Conservation (phyloP, 2,888 invertebrate genomes). For the Odontomyia ornata region DNA sequence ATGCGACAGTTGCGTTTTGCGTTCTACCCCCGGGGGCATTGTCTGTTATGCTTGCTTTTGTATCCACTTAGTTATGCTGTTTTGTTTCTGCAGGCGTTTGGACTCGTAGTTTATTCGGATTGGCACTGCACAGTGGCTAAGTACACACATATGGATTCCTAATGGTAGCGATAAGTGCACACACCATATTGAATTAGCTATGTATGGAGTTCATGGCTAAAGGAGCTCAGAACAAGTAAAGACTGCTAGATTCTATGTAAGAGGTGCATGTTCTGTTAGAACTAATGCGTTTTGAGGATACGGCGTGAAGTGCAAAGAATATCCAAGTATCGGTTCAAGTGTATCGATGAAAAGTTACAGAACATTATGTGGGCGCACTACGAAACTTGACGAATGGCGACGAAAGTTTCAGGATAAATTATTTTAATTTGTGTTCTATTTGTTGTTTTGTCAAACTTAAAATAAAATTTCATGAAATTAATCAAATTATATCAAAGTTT, state of each 20-base stretch:
- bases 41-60: slow-evolving; percentile 15
- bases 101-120: too few species aligned
- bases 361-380: too few species aligned
- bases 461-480: too few species aligned
- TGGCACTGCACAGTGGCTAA: too few species aligned
- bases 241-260: slow-evolving; percentile 17
- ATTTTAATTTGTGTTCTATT: too few species aligned
- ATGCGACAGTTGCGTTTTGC: slow-evolving; percentile 36
- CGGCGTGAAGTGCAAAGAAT: background rate
- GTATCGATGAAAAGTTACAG: too few species aligned
- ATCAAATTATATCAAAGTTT: too few species aligned
- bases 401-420: too few species aligned
- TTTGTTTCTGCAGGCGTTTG: too few species aligned
- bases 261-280: slow-evolving; percentile 41
- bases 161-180: background rate
- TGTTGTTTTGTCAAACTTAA: too few species aligned
- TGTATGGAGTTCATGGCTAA: slow-evolving; percentile 42
- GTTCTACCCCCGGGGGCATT: slow-evolving; percentile 40
- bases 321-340: background rate
- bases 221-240: background rate
- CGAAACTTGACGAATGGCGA: too few species aligned
- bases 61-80: background rate
- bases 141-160: too few species aligned
- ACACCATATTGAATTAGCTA: slow-evolving; percentile 31
- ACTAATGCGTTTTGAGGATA: background rate